phyloP scores from a whole-genome alignment of 1,140 invertebrate species.

The Pseudomyrmex dendroicus region DNA sequence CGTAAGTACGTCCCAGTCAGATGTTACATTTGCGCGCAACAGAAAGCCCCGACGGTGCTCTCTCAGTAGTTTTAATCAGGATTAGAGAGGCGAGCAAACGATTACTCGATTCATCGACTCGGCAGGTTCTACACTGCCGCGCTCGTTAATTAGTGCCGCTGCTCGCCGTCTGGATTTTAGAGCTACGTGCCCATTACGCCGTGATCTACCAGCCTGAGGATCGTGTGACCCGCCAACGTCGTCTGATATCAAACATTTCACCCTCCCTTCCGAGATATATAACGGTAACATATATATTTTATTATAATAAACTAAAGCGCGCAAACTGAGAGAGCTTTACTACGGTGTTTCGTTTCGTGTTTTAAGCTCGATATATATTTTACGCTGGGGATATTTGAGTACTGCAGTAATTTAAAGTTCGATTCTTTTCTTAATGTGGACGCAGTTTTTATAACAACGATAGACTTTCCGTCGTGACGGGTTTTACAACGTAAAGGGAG shows the following conservation, averaged over 20 bases:
- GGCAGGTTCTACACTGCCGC: constrained; percentile 6
- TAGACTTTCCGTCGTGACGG: not conserved
- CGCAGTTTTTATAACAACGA: not conserved
- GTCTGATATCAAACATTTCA: not conserved
- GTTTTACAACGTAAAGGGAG: not conserved
- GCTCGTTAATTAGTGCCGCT: constrained; percentile 41
- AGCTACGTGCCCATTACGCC: not conserved
- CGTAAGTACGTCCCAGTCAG: constrained; percentile 49
- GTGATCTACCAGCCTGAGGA: not conserved
- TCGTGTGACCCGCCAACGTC: not conserved
- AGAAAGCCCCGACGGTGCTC: constrained; percentile 33
- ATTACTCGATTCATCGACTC: constrained; percentile 55
- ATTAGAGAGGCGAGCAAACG: constrained; percentile 45
- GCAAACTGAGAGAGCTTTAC: too few species aligned
- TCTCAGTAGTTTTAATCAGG: constrained; percentile 46
- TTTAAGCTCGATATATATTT: too few species aligned
- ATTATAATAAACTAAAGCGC: not conserved
- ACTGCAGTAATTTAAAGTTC: not conserved
- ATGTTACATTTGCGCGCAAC: constrained; percentile 29
- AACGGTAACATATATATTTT: not conserved
- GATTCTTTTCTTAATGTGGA: not conserved
- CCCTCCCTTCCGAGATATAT: too few species aligned
- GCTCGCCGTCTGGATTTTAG: constrained; percentile 30
- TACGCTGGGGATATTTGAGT: too few species aligned
- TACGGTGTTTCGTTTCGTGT: too few species aligned